These are phyloP conservation scores for Drosophila trapezifrons DNA, from an alignment of 1,140 invertebrate genomes.

Conservation along the genomic window DNA sequence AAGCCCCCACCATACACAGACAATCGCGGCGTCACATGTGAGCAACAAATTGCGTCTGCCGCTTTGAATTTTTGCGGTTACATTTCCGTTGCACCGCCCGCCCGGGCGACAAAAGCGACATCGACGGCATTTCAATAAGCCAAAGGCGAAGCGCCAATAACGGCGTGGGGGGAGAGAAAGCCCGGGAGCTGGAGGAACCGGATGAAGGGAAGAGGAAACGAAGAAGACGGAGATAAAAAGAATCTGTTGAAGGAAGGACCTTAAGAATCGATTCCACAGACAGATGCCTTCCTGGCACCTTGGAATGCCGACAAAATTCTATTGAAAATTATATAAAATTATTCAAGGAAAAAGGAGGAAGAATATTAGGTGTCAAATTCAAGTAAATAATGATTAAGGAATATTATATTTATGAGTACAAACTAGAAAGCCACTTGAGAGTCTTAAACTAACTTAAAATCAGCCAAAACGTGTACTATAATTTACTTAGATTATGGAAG, in stretches of 20 bases:
- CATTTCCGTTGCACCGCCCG: constrained; percentile 71
- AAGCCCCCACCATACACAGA: constrained; percentile 4
- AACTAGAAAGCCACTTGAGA: not conserved
- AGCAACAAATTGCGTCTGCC: constrained; percentile 82
- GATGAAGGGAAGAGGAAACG: not conserved
- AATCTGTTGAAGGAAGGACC: constrained; percentile 15
- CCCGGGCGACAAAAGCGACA: constrained; percentile 40
- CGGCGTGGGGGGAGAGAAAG: constrained; percentile 14
- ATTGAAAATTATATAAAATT: not conserved
- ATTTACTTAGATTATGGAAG: too few relatives aligned
- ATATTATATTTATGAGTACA: not conserved
- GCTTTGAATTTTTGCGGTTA: constrained; percentile 79
- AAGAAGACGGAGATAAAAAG: constrained; percentile 14
- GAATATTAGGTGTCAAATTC: not conserved
- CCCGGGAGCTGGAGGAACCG: not conserved
- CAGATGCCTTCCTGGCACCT: constrained; percentile 20
- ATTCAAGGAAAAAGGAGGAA: not conserved
- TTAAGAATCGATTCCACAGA: constrained; percentile 24
- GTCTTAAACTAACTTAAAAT: too few relatives aligned
- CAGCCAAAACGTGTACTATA: too few relatives aligned
- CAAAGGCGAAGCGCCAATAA: constrained; percentile 42
- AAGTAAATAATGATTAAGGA: not conserved
- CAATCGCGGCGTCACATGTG: constrained; percentile 64
- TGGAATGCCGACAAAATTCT: not conserved
- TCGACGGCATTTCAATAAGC: constrained; percentile 78